Conservation (phyloP, 30 jellyfish, hydroid and myxozoan genomes). For the Nemopilema nomurai region DNA sequence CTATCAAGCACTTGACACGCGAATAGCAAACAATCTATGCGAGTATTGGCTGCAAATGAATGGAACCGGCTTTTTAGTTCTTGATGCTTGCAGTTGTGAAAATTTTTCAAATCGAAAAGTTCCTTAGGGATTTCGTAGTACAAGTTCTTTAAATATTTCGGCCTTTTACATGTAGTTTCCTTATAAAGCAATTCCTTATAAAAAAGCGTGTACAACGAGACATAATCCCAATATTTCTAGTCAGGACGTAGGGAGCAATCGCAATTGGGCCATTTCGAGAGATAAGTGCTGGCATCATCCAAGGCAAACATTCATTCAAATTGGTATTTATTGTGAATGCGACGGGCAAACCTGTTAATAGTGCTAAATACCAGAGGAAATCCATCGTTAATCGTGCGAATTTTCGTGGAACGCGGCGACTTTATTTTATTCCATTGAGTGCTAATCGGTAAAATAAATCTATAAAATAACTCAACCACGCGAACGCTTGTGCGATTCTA, state of each 20-base stretch:
- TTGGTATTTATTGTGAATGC: background rate
- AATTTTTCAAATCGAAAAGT: no score
- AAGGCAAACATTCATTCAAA: background rate
- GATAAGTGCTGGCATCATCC: background rate
- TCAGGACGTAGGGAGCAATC: background rate
- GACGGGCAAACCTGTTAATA: background rate
- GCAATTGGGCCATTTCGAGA: background rate
- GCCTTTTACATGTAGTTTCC: no score
- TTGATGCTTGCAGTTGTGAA: no score
- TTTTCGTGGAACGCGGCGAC: background rate
- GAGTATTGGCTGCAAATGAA: no score
- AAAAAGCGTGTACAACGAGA: no score
- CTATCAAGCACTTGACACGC: no score
- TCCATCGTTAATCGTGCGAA: slow-evolving; percentile 28
- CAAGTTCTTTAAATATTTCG: no score
- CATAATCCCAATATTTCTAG: no score
- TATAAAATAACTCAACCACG: slow-evolving; percentile 7
- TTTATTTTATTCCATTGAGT: slow-evolving; percentile 16
- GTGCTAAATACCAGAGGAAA: slow-evolving; percentile 4
- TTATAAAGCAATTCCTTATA: no score
- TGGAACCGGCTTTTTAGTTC: no score
- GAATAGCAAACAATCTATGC: no score
- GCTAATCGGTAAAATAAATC: slow-evolving; percentile 5
- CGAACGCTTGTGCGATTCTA: background rate
- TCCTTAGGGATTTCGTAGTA: no score